Base-by-base conservation (phyloP, 2,888 invertebrate genomes). In the Drosophila subquinaria region DNA sequence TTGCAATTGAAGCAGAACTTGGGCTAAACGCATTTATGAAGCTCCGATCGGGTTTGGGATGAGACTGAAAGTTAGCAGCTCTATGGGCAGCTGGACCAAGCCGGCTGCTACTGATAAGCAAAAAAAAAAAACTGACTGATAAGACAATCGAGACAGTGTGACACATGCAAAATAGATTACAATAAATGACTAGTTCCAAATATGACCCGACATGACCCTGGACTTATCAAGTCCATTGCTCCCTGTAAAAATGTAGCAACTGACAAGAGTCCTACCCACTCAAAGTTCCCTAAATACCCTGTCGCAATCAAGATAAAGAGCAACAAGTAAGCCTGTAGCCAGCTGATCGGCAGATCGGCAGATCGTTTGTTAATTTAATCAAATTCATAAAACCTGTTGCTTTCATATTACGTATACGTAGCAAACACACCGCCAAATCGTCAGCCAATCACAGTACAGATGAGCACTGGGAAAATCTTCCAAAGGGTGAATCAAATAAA, bases 391-490 rank as follows among this genome's bases (percentile, higher is more conserved):
- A 57, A 42, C 65, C 33, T 27, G 48, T 66, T 42, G n/a, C 45
- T 33, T 20, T 43, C 8, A 20, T 20, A 77, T 68, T 75, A 74
- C 66, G 67, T 81, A 77, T 82, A 78, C 69, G 75, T 30, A 60
- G 40, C 53, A 64, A 87, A 84, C 84, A 88, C 88, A 88, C 82
- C 82, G 79, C 79, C 77, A 35, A 45, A 43, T 62, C 51, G 10
- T 17, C 61, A 64, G 63, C 84, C 86, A 84, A 88, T 86, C 73
- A 60, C 27, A 71, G 36, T 30, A 2, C 45, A 71, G 57, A 13
- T 27, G 8, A 17, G 13, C 23, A 15, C 48, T 48, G 27, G 47
- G 56, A 33, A 69, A 66, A 48, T 43, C 36, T 30, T 8, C 20
- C 35, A 48, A 47, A 13, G 61, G 47, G 30, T 20, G 30, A 55